Conservation (phyloP, 2,888 invertebrate species). For the Bruchidius siliquastri region DNA sequence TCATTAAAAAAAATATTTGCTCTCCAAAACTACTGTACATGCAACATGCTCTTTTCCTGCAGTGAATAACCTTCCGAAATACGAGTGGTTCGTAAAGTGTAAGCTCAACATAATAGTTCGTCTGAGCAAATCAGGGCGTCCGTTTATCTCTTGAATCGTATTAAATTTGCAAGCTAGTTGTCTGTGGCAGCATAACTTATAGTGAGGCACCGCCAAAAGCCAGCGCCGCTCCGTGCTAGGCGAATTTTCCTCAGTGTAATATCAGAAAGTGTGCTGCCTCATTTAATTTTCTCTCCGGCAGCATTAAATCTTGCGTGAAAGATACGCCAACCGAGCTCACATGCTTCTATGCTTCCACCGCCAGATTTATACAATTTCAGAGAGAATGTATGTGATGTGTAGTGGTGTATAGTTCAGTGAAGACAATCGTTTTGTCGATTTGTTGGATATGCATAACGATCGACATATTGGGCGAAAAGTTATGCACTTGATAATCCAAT, state of each 20-base stretch:
- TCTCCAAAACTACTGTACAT: too few species aligned
- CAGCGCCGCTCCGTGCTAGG: neutral
- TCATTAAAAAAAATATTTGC: too few species aligned
- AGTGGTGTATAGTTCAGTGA: neutral
- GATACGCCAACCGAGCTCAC: neutral
- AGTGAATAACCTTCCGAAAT: neutral
- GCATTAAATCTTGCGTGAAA: neutral
- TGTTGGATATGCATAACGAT: too few species aligned
- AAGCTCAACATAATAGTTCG: neutral
- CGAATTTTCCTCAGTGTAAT: neutral
- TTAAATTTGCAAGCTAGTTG: neutral
- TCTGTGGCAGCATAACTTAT: neutral
- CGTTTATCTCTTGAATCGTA: neutral
- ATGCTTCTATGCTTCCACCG: neutral
- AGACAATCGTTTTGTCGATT: neutral
- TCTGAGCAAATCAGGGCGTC: neutral
- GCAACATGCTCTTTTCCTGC: too few species aligned
- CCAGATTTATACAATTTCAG: neutral
- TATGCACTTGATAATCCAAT: too few species aligned
- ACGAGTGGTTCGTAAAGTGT: neutral
- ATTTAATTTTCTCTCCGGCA: neutral
- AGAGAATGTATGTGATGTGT: neutral
- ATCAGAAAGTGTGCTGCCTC: neutral
- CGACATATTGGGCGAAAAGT: too few species aligned
- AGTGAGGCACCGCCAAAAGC: neutral